phyloP scores from a whole-genome alignment of 2,797 vertebrate genomes.

The Spea hammondii region DNA sequence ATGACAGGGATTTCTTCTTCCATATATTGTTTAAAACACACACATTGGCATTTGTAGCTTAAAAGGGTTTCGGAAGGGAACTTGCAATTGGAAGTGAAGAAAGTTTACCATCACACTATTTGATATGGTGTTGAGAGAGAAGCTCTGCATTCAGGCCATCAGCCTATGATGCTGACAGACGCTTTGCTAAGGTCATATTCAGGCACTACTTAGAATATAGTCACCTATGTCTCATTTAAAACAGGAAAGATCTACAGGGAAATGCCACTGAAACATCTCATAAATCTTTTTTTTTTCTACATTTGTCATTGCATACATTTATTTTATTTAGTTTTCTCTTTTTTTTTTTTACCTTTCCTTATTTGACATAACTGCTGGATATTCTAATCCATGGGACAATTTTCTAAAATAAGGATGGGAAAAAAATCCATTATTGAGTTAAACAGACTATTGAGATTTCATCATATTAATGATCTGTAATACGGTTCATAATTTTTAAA shows the following conservation, averaged over 20 bases:
- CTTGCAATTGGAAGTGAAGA: constrained; percentile 10
- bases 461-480: not conserved
- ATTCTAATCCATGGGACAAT: no score
- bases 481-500: not conserved
- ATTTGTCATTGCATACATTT: no score
- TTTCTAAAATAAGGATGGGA: no score
- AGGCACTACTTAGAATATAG: constrained; percentile 12
- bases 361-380: no score
- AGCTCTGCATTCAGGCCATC: not conserved
- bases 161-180: constrained; percentile 27
- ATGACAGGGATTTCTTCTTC: constrained; percentile 1
- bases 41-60: not conserved
- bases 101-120: constrained; percentile 10
- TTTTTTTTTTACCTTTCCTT: no score
- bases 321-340: no score
- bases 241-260: not conserved
- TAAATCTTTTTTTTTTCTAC: no score
- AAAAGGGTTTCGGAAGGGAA: constrained; percentile 21
- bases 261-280: no score
- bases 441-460: no score
- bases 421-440: no score
- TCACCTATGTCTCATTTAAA: constrained; percentile 15
- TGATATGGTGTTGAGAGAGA: constrained; percentile 28
- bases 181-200: constrained; percentile 15
- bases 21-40: not conserved